Base-by-base conservation (phyloP, 2,113 vertebrate species). In the Actenoides lindsayi region DNA sequence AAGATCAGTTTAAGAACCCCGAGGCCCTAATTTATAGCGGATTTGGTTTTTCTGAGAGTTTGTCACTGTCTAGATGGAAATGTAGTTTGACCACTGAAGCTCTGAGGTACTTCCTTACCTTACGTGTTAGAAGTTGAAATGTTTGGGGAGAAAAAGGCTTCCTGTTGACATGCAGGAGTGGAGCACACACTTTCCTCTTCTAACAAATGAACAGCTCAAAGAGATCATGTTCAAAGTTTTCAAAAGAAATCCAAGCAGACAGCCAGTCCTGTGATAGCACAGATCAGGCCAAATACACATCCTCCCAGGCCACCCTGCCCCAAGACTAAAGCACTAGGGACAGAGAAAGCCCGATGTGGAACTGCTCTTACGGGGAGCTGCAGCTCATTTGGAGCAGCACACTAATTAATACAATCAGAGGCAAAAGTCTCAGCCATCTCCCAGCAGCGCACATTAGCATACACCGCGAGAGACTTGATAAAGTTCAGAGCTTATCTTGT, bases 401-500 rank as follows among this genome's bases (percentile, higher is more conserved):
- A 54, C 67, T 94, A 97, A 96, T 95, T 96, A 96, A 96, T 94
- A 92, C 68, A 95, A 97, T 95, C 88, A 82, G 95, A 92, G 48
- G 89, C 30, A 6, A 93, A 97, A 93, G 83, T 93, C 97, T 91
- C 96, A 81, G 81, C 84, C 35, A 68, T 95, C 92, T 94, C 96
- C 93, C 90, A 97, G 44, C 67, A 71, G 79, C 90, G 35, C 81
- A 97, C 88, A 97, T 97, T 98, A 98, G 77, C 97, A 97, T 96
- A 95, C 24, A 90, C 74, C 94, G 89, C 31, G 2, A 95, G 97
- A 98, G 93, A 95, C 81, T 90, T 60, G 64, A 95, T 96, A 89
- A 98, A 98, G 97, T 98, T 98, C 97, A 98, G 92, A 95, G 97
- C 95, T 97, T 97, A 97, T 97, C 97, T 96, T 94, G 95, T 96